phyloP scores from a whole-genome alignment of 2,113 vertebrate genomes.

The Caranx melampygus region DNA sequence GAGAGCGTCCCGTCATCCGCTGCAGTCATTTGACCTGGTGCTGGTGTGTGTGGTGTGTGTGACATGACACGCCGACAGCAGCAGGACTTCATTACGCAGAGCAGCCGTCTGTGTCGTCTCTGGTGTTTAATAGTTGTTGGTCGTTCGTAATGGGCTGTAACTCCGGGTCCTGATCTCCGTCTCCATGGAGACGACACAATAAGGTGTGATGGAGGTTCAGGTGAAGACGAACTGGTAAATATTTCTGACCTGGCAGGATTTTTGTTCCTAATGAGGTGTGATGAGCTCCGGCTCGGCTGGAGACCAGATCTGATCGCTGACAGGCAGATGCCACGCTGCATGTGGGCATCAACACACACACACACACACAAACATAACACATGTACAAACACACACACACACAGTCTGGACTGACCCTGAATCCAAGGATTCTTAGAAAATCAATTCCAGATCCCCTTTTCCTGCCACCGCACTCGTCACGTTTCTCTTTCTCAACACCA shows the following conservation, averaged over 20 bases:
- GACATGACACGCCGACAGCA: no score
- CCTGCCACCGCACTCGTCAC: constrained; percentile 4
- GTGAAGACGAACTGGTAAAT: no score
- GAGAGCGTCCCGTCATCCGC: no score
- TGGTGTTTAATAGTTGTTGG: background rate
- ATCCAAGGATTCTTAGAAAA: constrained; percentile 35
- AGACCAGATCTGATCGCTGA: background rate
- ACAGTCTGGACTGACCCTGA: background rate
- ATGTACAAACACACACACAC: background rate
- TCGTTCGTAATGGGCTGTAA: background rate
- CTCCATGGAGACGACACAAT: no score
- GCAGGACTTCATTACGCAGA: no score
- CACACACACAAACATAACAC: background rate
- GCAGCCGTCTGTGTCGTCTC: no score
- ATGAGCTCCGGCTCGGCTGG: background rate
- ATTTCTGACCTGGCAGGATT: no score
- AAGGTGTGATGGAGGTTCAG: no score
- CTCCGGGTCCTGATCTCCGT: background rate
- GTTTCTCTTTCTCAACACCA: background rate
- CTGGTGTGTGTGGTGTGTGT: no score
- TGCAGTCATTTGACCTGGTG: no score
- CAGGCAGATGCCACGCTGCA: background rate
- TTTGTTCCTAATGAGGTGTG: background rate
- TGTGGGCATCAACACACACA: background rate
- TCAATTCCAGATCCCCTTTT: constrained; percentile 23